Base-by-base conservation (phyloP, 1,140 invertebrate species). In the Brachionus sp. region DNA sequence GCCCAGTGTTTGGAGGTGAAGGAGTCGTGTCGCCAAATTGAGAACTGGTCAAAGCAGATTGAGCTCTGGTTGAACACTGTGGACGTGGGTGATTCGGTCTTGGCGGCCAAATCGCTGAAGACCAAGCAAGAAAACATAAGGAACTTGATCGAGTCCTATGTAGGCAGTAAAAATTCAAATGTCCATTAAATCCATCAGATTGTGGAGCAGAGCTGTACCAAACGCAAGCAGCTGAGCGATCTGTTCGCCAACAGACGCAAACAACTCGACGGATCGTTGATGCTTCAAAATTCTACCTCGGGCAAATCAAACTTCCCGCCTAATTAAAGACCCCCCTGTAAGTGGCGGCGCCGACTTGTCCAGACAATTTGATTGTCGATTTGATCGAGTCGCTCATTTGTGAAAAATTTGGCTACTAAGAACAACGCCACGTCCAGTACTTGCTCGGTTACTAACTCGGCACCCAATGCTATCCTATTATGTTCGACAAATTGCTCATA, bases 381-480 rank as follows among this genome's bases (percentile, higher is more conserved):
- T 46, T 46, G 44, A 6, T 46, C 44, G 44, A 46, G 44, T 13
- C 13, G 44, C 44, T 46, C 44, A 46, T 46, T 46, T 46, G 44
- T 46, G 44, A 46, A 46, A 46, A 46, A 46, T 46, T 46, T 46
- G 44, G 5, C 12, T 46, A 46, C 44, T 13, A 46, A 88, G 97
- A 98, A 85, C 96, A 98, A 87, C 95, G 94, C 85, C 94, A 98
- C 88, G 95, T 98, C 0, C 98, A 98, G 87, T 95, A 98, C 87
- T 88, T 97, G 0, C 94, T 98, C 1, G 96, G 95, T 0, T 93
- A 97, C 86, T 95, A 98, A 90, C 95, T 98, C 93, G 96, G 94
- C 16, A 93, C 95, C 0, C 93, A 95, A 0, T 89, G 98, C 0
- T 98, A 97, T 89, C 96, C 96, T n/a, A n/a, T 46, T 46, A 12